Evolutionary conservation across 2,888 invertebrate species (phyloP), one percentile per base, ranked within the genome.

Genomic region (Drosophila peninsularis): DNA sequence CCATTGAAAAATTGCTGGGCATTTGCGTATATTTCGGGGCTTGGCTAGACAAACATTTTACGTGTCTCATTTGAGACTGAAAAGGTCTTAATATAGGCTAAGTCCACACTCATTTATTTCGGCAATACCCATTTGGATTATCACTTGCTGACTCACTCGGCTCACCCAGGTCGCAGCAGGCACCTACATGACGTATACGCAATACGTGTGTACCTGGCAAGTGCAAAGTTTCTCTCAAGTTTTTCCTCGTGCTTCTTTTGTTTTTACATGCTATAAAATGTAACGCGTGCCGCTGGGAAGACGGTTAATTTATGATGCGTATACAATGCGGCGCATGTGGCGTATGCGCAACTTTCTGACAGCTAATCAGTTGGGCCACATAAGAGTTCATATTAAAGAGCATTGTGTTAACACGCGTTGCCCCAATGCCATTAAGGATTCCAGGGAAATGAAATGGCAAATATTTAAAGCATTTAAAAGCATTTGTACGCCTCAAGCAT

Each of bases 31-130:
- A 75, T 72, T 57, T 57, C 11, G 24, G 50, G 53, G 45, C 27
- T 10, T 45, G 69, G 60, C 78, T 73, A 73, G 78, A 77, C 78
- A 65, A 63, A 63, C 63, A 76, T 63, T 79, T 78, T 60, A 78
- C 58, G 62, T 74, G 75, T 27, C 78, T 65, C 69, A 78, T 78
- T 76, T 76, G 52, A 41, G 37, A 61, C 47, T 45, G 41, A 57
- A 78, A 64, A 69, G 75, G 36, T 56, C 64, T 44, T 64, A 78
- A 75, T 67, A 44, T 58, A 0, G 58, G 21, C 65, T 34, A 55
- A 49, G 47, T 27, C 49, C 55, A 64, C 9, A 60, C 44, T 44
- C 53, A 78, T 76, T 78, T 73, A 74, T 64, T 62, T 72, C 44
- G 36, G 32, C 61, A 63, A 44, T 32, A 60, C 44, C 42, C 45